Evolutionary conservation across 2,113 vertebrate genomes (phyloP).

Genomic region (Budorcas taxicolor): DNA sequence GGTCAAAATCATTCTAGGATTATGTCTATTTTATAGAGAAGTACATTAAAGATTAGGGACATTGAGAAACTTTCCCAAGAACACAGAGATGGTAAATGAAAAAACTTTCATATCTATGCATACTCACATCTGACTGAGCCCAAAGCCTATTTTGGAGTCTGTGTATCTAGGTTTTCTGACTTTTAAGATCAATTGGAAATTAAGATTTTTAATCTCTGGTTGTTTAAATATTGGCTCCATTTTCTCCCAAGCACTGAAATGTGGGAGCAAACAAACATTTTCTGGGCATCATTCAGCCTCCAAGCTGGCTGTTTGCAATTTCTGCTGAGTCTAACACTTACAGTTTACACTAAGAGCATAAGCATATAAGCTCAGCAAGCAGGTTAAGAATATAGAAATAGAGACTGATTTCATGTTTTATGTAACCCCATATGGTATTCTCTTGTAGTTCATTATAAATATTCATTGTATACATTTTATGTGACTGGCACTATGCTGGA

Average conservation of each 20-base stretch:
- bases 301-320: conserved; percentile 33
- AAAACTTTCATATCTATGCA: background rate
- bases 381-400: conserved; percentile 42
- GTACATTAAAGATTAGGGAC: background rate
- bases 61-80: background rate
- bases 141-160: background rate
- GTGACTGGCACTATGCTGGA: background rate
- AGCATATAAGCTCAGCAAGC: conserved; percentile 10
- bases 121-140: background rate
- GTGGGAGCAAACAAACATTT: conserved; percentile 16
- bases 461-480: conserved; percentile 44
- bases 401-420: conserved; percentile 31
- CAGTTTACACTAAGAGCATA: conserved; percentile 31
- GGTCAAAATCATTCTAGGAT: background rate
- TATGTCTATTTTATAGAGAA: background rate
- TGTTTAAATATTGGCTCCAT: conserved; percentile 26
- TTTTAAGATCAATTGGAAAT: conserved; percentile 12
- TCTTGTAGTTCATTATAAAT: conserved; percentile 43
- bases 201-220: background rate
- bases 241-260: background rate
- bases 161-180: background rate
- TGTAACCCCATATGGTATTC: conserved; percentile 45
- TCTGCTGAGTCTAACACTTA: conserved; percentile 19
- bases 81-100: background rate
- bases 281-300: background rate